Evolutionary conservation across 1,140 invertebrate species (phyloP).

Genomic region (Leptopilina clavipes): DNA sequence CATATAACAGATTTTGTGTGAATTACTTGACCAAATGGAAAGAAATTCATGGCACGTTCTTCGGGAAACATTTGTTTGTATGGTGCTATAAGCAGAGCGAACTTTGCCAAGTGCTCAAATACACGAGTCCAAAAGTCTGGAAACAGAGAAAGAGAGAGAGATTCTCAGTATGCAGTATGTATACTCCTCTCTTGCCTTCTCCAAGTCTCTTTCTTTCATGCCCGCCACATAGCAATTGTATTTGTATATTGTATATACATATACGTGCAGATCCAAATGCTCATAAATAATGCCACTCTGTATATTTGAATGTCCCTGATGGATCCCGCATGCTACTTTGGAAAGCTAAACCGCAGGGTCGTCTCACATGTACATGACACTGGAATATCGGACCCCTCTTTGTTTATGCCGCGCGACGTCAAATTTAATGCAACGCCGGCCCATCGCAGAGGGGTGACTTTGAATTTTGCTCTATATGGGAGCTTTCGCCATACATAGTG

Average conservation of each 20-base stretch:
- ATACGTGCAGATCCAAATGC: constrained; percentile 36
- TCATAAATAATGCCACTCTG: constrained; percentile 72
- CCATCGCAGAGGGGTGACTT: neutral
- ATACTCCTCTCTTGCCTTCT: constrained; percentile 31
- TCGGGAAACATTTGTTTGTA: constrained; percentile 60
- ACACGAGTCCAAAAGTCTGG: constrained; percentile 46
- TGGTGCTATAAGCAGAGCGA: constrained; percentile 50
- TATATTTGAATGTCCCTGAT: constrained; percentile 72
- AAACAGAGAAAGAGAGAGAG: constrained; percentile 40
- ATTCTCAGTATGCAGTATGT: constrained; percentile 47
- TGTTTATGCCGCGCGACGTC: constrained; percentile 46
- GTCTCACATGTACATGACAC: constrained; percentile 2
- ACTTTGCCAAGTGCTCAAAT: constrained; percentile 50
- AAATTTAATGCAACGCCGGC: constrained; percentile 39
- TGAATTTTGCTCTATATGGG: neutral
- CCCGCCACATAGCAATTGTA: neutral
- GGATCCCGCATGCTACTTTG: constrained; percentile 67
- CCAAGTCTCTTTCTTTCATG: neutral
- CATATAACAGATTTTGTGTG: neutral
- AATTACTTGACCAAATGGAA: neutral
- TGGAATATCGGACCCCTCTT: constrained; percentile 40
- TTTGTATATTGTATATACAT: neutral
- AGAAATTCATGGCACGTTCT: neutral
- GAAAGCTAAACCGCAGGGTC: constrained; percentile 42
- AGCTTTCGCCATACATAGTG: no score